These are phyloP conservation scores for Sweltsa coloradensis DNA, from an alignment of 1,140 invertebrate species.

Conservation along the genomic window DNA sequence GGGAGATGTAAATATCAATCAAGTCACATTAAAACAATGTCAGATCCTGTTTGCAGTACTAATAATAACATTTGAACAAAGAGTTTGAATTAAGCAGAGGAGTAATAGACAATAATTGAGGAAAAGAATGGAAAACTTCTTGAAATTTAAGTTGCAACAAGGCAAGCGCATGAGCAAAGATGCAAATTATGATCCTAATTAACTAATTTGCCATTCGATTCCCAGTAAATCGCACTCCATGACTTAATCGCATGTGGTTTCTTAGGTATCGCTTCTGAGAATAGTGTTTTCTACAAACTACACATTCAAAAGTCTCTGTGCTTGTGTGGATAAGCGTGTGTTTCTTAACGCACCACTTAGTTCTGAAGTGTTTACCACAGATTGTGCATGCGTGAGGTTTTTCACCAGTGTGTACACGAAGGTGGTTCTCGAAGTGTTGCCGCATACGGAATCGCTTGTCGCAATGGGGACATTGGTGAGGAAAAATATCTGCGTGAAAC, in stretches of 20 bases:
- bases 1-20: no score
- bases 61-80: no score
- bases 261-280: constrained; percentile 39
- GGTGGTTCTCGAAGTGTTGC: constrained; percentile 40
- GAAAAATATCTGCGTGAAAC: constrained; percentile 39
- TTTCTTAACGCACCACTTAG: constrained; percentile 34
- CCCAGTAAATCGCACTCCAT: no score
- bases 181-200: no score
- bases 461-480: constrained; percentile 47
- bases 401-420: constrained; percentile 49
- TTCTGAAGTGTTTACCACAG: constrained; percentile 40
- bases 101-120: no score
- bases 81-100: no score
- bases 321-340: constrained; percentile 36
- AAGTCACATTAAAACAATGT: no score
- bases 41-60: no score
- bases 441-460: constrained; percentile 43
- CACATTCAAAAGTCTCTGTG: constrained; percentile 37
- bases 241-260: constrained; percentile 1
- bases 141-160: no score
- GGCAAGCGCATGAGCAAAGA: no score
- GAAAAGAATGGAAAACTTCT: no score
- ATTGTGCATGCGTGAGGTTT: constrained; percentile 47
- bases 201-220: no score
- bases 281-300: constrained; percentile 39